A percentile compares a stretch with the other conserved stretches of the same genome.
These are phyloP conservation scores for Ptyas mucosa DNA, from an alignment of 2,113 vertebrate species.

Conservation along the genomic window DNA sequence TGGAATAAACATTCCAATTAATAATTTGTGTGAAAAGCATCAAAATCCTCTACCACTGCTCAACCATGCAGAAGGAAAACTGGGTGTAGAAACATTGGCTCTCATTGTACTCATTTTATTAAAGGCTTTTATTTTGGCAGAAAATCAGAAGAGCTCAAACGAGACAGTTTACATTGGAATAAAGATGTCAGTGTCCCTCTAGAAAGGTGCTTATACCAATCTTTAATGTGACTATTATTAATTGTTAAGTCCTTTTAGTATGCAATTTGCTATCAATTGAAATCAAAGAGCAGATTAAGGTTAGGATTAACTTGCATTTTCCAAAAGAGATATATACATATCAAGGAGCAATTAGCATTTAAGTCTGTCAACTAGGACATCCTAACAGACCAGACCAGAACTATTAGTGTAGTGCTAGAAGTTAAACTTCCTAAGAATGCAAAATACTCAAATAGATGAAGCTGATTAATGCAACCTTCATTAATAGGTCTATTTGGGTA, in stretches of 20 bases:
- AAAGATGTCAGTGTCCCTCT: neutral
- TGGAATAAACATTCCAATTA: neutral
- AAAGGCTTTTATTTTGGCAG: neutral
- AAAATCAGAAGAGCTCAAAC: neutral
- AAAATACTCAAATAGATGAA: neutral
- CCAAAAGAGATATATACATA: neutral
- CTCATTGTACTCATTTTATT: neutral
- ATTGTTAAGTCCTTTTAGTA: neutral
- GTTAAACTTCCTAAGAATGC: neutral
- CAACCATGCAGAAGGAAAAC: neutral
- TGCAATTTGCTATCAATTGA: neutral
- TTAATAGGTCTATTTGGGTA: neutral
- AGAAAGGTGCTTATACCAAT: neutral
- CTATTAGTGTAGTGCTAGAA: neutral
- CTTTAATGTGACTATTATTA: neutral
- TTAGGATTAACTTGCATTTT: neutral
- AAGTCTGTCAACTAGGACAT: neutral
- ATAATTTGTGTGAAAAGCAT: neutral
- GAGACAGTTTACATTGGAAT: neutral
- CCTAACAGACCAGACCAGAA: neutral
- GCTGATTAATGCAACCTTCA: neutral
- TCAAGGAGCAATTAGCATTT: neutral
- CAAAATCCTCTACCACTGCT: neutral
- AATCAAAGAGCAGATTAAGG: neutral
- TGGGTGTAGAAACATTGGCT: neutral